These are phyloP conservation scores for Odocoileus virginianus DNA, from an alignment of 2,113 vertebrate species.

Conservation along the genomic window DNA sequence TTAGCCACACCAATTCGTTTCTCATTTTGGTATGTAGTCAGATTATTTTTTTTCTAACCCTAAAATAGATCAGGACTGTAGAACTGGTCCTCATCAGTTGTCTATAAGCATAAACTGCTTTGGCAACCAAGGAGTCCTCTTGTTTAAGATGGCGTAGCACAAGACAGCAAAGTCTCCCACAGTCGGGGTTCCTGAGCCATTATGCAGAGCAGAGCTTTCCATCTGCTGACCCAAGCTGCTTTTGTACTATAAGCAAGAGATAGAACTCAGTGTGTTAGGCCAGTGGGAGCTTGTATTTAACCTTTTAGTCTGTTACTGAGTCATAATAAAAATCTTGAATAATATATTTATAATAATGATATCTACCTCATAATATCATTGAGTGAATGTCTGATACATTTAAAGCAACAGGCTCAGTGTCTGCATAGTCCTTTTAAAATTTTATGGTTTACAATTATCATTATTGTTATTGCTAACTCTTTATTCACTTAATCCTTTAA, in stretches of 20 bases:
- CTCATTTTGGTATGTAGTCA: not conserved
- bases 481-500: not conserved
- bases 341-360: not conserved
- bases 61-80: not conserved
- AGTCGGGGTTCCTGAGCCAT: not conserved
- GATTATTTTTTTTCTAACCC: not conserved
- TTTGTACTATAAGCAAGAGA: not conserved
- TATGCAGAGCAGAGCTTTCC: not conserved
- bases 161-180: not conserved
- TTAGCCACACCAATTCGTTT: not conserved
- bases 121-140: not conserved
- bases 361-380: not conserved
- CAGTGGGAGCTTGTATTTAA: not conserved
- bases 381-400: not conserved
- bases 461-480: not conserved
- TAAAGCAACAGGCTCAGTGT: not conserved
- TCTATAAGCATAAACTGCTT: not conserved
- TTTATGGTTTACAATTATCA: not conserved
- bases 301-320: not conserved
- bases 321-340: not conserved
- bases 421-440: not conserved
- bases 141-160: not conserved
- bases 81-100: not conserved
- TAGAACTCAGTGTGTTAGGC: not conserved
- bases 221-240: not conserved